A percentile compares a stretch with the other conserved stretches of the same genome.
Conservation (phyloP, 1,140 invertebrate genomes). For the Drosophila grimshawi region DNA sequence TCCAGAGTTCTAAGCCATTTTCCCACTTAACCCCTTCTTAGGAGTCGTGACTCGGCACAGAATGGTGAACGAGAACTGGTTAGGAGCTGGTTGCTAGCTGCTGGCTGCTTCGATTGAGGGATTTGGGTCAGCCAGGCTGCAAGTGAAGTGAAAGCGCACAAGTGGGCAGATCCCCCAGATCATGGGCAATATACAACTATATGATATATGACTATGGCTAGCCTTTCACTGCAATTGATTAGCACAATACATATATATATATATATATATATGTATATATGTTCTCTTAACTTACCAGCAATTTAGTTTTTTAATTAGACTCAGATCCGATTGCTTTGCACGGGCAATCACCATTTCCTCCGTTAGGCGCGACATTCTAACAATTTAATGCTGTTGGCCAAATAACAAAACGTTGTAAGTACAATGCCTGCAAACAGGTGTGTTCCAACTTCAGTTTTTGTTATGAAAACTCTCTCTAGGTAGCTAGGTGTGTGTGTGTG, state of each 20-base stretch:
- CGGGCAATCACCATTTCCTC: slow-evolving; percentile 96
- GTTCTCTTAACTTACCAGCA: slow-evolving; percentile 90
- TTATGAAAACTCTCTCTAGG: slow-evolving; percentile 13
- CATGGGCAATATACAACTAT: slow-evolving; percentile 5
- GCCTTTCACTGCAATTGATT: slow-evolving; percentile 62
- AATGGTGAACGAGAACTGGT: slow-evolving; percentile 59
- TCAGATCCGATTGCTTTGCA: slow-evolving; percentile 93
- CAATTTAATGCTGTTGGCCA: slow-evolving; percentile 17
- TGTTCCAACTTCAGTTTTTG: slow-evolving; percentile 8
- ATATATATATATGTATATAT: too few relatives aligned
- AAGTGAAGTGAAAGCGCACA: slow-evolving; percentile 58
- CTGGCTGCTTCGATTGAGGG: background rate
- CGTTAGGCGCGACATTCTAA: slow-evolving; percentile 90
- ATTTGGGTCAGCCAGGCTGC: slow-evolving; percentile 45
- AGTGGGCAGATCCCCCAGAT: slow-evolving; percentile 62
- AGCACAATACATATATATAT: background rate
- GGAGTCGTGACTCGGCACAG: slow-evolving; percentile 53
- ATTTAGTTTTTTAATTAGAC: slow-evolving; percentile 93
- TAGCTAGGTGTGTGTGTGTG: background rate
- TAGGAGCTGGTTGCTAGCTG: slow-evolving; percentile 45
- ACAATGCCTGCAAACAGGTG: slow-evolving; percentile 45
- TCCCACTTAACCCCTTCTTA: slow-evolving; percentile 46
- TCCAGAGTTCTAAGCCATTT: slow-evolving; percentile 21
- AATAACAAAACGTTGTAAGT: slow-evolving; percentile 7
- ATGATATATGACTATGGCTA: slow-evolving; percentile 8